phyloP scores from a whole-genome alignment of 2,113 vertebrate genomes.

The Gymnorhina tibicen region DNA sequence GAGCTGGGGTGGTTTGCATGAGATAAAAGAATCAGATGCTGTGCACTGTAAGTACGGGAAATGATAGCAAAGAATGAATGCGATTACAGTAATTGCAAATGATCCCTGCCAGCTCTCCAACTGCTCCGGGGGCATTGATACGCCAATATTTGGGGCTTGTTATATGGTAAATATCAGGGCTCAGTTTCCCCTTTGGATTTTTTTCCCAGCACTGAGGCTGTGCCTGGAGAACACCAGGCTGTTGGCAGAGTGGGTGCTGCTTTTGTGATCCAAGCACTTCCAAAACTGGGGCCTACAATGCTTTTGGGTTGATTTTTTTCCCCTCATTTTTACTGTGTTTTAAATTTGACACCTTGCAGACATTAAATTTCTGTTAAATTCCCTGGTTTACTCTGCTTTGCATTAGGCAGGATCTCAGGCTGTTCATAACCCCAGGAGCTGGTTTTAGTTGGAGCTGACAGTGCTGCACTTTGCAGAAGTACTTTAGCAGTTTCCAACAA shows the following conservation, averaged over 20 bases:
- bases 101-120: neutral
- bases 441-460: neutral
- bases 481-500: neutral
- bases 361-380: neutral
- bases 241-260: neutral
- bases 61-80: neutral
- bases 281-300: neutral
- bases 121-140: neutral
- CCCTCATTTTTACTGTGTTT: neutral
- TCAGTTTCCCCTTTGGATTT: neutral
- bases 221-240: neutral
- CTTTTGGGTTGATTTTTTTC: neutral
- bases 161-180: neutral
- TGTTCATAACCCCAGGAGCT: neutral
- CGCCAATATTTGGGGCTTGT: neutral
- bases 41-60: neutral
- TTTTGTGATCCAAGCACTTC: neutral
- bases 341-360: neutral
- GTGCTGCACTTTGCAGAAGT: neutral
- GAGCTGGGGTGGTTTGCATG: slow-evolving; percentile 39
- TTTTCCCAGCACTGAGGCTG: neutral
- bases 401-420: neutral
- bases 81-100: neutral
- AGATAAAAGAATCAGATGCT: slow-evolving; percentile 41
- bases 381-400: neutral